Evolutionary conservation across 2,888 invertebrate genomes (phyloP).

Genomic region (Bugula neritina): DNA sequence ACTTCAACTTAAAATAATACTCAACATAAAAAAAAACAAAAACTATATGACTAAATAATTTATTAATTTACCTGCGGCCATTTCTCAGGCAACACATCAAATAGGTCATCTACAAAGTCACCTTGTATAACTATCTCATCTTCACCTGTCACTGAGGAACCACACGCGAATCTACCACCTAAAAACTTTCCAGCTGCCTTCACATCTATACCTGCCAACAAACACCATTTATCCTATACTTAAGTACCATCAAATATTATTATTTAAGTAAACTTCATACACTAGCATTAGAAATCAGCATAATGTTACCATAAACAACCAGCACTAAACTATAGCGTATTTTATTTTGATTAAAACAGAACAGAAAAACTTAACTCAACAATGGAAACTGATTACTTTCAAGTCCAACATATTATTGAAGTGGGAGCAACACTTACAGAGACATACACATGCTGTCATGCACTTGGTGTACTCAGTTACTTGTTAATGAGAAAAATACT

Average conservation of each 20-base stretch:
- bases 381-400: neutral
- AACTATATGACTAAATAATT: no score
- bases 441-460: no score
- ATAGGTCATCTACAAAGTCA: conserved; percentile 95
- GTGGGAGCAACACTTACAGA: no score
- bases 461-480: no score
- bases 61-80: conserved; percentile 80
- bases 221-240: no score
- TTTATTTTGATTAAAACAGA: neutral
- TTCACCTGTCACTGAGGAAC: conserved; percentile 96
- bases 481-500: no score
- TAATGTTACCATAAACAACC: neutral
- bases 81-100: conserved; percentile 95
- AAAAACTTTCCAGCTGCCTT: conserved; percentile 97
- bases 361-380: neutral
- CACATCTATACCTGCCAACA: conserved; percentile 77
- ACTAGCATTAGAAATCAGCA: no score
- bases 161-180: conserved; percentile 94
- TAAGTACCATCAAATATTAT: no score
- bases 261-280: no score
- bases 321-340: neutral
- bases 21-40: no score
- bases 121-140: conserved; percentile 99
- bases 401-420: no score
- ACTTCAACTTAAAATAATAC: no score